Evolutionary conservation across 2,797 vertebrate species (phyloP).

Genomic region (Poliocrania exsul): DNA sequence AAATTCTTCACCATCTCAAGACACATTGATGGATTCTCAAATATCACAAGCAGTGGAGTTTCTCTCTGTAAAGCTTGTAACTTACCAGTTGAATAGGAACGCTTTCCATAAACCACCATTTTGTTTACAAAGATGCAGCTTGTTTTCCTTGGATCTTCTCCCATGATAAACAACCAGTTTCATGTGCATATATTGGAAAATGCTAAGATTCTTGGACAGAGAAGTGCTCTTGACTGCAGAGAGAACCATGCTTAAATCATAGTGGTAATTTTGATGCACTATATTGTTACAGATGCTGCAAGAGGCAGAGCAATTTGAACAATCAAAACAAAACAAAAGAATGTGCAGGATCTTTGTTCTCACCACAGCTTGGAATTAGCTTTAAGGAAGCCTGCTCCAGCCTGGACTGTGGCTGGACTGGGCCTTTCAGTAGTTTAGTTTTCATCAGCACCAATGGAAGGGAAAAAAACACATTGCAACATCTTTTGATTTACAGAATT

Average conservation of each 20-base stretch:
- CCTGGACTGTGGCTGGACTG: not conserved
- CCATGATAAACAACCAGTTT: not conserved
- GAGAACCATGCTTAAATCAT: not conserved
- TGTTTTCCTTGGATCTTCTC: not conserved
- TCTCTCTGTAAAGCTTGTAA: not conserved
- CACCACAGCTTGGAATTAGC: not conserved
- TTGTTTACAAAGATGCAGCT: not conserved
- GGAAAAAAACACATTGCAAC: not conserved
- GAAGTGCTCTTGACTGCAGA: not conserved
- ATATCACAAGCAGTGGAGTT: not conserved
- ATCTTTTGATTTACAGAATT: not conserved
- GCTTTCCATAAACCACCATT: not conserved
- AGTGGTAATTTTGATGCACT: not conserved
- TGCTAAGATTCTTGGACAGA: not conserved
- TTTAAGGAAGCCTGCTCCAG: not conserved
- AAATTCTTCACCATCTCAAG: not conserved
- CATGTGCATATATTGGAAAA: not conserved
- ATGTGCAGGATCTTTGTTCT: not conserved
- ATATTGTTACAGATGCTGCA: not conserved
- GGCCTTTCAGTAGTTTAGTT: not conserved
- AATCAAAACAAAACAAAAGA: not conserved
- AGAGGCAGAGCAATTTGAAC: not conserved
- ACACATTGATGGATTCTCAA: not conserved
- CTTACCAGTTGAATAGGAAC: not conserved
- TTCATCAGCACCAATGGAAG: not conserved